These are phyloP conservation scores for Scomberomorus guttatus DNA, from an alignment of 2,797 vertebrate genomes.

Conservation along the genomic window DNA sequence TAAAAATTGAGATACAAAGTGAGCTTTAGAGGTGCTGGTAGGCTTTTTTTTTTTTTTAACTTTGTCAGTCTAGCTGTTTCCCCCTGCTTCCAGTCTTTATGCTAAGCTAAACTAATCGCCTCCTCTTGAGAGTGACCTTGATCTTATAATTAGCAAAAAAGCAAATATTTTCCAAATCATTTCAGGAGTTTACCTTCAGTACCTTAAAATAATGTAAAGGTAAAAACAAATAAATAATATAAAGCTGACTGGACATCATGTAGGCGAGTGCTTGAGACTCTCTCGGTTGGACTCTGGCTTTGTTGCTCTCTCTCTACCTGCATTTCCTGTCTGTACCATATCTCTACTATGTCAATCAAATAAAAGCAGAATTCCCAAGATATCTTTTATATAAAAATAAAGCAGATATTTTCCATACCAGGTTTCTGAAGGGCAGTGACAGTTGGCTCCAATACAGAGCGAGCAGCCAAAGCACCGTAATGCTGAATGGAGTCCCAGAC, in stretches of 20 bases:
- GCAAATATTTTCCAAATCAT: neutral
- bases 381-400: neutral
- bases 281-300: too few relatives aligned
- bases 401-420: neutral
- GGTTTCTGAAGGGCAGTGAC: neutral
- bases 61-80: neutral
- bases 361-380: too few relatives aligned
- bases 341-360: too few relatives aligned
- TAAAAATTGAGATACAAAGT: too few relatives aligned
- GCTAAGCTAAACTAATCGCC: neutral
- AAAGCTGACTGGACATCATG: too few relatives aligned
- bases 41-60: neutral
- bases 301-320: too few relatives aligned
- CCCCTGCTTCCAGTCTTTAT: neutral
- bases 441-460: neutral
- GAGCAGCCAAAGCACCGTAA: slow-evolving; percentile 29
- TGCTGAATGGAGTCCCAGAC: slow-evolving; percentile 28
- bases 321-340: neutral
- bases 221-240: neutral
- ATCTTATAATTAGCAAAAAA: neutral
- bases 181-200: neutral
- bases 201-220: neutral
- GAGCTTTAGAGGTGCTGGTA: neutral
- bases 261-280: too few relatives aligned
- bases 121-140: neutral